Evolutionary conservation across 2,113 vertebrate genomes (phyloP).

Genomic region (Casuarius casuarius): DNA sequence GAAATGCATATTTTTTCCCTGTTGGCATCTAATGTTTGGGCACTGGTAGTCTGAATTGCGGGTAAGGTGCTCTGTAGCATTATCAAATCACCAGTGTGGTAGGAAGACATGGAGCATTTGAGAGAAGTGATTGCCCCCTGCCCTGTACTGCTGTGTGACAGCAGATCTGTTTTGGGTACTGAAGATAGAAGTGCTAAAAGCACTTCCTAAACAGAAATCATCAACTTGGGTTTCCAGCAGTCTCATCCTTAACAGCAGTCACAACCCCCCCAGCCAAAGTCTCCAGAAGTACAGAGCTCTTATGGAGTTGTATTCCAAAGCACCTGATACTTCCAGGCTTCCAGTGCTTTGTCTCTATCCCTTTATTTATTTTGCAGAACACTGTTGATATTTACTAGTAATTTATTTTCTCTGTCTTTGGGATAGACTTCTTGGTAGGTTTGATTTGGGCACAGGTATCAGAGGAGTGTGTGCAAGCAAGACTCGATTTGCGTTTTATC

Average conservation of each 20-base stretch:
- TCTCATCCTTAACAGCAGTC: neutral
- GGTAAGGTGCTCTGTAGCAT: neutral
- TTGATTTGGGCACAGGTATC: neutral
- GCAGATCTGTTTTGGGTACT: neutral
- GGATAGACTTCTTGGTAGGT: fast-evolving
- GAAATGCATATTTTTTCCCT: neutral
- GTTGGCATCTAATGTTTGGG: neutral
- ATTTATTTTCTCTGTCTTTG: neutral
- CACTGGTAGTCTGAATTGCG: neutral
- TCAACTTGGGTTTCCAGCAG: neutral
- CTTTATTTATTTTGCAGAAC: neutral
- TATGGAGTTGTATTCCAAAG: neutral
- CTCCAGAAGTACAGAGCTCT: neutral
- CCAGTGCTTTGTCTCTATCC: neutral
- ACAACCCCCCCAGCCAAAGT: fast-evolving
- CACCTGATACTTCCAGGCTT: neutral
- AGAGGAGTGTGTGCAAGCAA: neutral
- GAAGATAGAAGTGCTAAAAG: neutral
- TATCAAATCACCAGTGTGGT: neutral
- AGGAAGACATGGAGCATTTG: neutral
- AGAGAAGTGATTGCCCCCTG: neutral
- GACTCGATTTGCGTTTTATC: neutral
- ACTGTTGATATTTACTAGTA: neutral
- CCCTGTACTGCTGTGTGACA: neutral
- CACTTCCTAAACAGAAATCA: neutral